Evolutionary conservation across 2,888 invertebrate genomes (phyloP), one percentile per base, ranked within the genome.

Genomic region (Lamellibrachia columna): DNA sequence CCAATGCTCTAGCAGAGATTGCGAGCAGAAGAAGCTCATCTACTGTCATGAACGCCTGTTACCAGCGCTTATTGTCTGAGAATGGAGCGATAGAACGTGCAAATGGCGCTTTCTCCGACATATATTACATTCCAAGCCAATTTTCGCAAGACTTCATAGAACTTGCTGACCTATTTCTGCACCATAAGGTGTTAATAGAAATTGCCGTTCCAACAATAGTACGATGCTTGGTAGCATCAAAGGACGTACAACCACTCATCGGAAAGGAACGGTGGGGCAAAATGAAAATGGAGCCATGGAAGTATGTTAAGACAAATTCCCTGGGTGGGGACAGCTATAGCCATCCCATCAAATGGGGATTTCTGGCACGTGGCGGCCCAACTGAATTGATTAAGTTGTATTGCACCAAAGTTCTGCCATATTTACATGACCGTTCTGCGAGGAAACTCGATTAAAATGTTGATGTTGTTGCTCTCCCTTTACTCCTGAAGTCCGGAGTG

Each of bases 81-180:
- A 94, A 94, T 60, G 94, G 94, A 11, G 93, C 92, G 15, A 92
- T 92, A 52, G 52, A 91, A n/a, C 52, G 94, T 40, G 92, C 92
- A 7, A 92, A 93, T 75, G 94, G 94, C 6, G 94, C 92, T 11
- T 94, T 93, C 91, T 94, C 94, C 7, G 94, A 94, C 90, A 90
- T 94, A 40, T 94, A 93, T 91, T 94, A 94, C 93, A 91, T 94
- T n/a, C 94, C 94, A 1, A 28, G 93, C 75, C 91, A 91, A 52
- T 92, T 93, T 3, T 92, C 94, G 6, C 40, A 53, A 6, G 90
- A 93, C 0, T 94, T 93, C 92, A 22, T 92, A 11, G 91, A 93
- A 52, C 90, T 94, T 9, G 91, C 93, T 7, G 90, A 92, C 7
- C 8, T 94, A 9, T n/a, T n/a, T n/a, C n/a, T n/a, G n/a, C n/a